Percentiles rank a stretch among this genome's conserved stretches.
phyloP scores from a whole-genome alignment of 2,888 invertebrate species.

The Coelopa pilipes region DNA sequence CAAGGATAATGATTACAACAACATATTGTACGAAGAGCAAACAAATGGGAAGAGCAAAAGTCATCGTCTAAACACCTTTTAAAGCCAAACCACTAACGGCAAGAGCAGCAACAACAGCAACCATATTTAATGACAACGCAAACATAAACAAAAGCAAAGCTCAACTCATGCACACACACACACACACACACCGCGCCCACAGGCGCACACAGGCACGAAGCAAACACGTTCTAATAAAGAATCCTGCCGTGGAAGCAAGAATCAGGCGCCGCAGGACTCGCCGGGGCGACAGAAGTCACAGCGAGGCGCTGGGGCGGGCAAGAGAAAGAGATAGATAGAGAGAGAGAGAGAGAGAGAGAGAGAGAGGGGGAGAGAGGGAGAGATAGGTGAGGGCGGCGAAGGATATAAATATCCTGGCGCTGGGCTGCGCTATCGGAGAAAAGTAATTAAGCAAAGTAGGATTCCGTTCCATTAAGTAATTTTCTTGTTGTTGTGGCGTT shows the following conservation, averaged over 20 bases:
- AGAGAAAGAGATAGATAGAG: no score
- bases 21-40: constrained; percentile 11
- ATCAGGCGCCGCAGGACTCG: no score
- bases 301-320: no score
- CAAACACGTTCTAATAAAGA: no score
- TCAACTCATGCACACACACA: constrained; percentile 19
- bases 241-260: no score
- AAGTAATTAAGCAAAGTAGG: constrained; percentile 62
- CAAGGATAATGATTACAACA: background rate
- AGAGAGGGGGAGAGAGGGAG: no score
- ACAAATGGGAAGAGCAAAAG: background rate
- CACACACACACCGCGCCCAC: constrained; percentile 13
- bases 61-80: constrained; percentile 14
- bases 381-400: no score
- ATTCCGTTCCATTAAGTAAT: constrained; percentile 61
- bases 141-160: constrained; percentile 20
- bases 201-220: background rate
- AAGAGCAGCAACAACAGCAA: background rate
- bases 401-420: no score
- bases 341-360: no score
- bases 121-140: background rate
- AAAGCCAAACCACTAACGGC: background rate
- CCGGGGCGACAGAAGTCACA: no score
- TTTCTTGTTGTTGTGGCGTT: constrained; percentile 43
- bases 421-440: constrained; percentile 47